phyloP scores from a whole-genome alignment of 2,113 vertebrate species.

The Microcebus tavaratra region DNA sequence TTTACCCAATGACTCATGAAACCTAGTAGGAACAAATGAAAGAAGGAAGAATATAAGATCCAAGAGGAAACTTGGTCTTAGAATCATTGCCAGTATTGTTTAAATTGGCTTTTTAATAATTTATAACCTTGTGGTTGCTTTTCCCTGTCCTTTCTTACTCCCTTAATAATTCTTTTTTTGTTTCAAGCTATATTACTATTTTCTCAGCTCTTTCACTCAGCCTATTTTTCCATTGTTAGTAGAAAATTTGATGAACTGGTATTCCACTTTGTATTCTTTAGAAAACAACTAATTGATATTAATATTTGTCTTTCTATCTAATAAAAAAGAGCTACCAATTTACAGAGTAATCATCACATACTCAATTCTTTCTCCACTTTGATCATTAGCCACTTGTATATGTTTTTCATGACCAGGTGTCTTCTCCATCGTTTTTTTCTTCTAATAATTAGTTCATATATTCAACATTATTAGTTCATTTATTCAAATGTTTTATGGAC shows the following conservation, averaged over 20 bases:
- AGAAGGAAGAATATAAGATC: background rate
- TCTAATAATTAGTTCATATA: constrained; percentile 8
- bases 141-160: background rate
- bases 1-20: background rate
- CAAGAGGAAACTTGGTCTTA: background rate
- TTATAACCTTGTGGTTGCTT: background rate
- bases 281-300: constrained; percentile 44
- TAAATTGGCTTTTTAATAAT: constrained; percentile 68
- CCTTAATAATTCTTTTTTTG: constrained; percentile 30
- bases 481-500: background rate
- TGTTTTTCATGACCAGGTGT: background rate
- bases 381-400: background rate
- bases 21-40: background rate
- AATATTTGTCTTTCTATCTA: constrained; percentile 47
- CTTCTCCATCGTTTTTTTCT: constrained; percentile 1
- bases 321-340: constrained; percentile 38
- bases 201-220: constrained; percentile 13
- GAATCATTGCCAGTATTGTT: constrained; percentile 14
- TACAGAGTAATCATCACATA: background rate
- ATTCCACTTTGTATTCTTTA: constrained; percentile 53
- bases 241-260: constrained; percentile 51
- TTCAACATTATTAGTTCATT: background rate
- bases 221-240: constrained; percentile 11
- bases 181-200: constrained; percentile 19
- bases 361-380: background rate